A percentile compares a stretch with the other conserved stretches of the same genome.
Conservation (phyloP, 2,113 vertebrate genomes). For the Vidua chalybeata region DNA sequence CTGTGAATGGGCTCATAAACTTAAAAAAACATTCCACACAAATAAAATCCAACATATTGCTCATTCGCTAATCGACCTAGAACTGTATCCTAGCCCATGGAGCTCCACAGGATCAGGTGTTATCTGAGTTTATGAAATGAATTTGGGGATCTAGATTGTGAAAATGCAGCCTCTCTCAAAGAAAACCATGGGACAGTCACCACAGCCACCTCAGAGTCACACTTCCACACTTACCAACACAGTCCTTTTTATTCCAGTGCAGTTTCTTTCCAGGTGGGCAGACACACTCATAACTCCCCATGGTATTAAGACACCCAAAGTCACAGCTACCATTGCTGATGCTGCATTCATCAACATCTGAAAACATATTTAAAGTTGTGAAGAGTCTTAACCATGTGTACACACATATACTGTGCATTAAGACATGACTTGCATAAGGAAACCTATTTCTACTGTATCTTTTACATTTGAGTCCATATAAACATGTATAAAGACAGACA, state of each 20-base stretch:
- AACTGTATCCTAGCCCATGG: not conserved
- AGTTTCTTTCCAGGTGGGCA: constrained; percentile 87
- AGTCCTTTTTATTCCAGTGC: constrained; percentile 97
- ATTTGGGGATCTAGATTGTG: not conserved
- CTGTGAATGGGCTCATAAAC: not conserved
- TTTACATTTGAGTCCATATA: not conserved
- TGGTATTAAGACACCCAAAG: constrained; percentile 85
- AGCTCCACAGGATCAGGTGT: not conserved
- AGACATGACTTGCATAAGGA: not conserved
- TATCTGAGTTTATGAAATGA: not conserved
- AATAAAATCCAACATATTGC: not conserved
- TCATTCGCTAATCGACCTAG: not conserved
- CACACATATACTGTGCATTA: not conserved
- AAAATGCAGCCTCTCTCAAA: not conserved
- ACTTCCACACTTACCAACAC: constrained; percentile 79
- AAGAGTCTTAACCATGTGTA: not conserved
- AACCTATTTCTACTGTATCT: not conserved
- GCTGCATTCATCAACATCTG: constrained; percentile 94
- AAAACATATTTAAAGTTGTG: not conserved
- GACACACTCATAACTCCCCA: constrained; percentile 88
- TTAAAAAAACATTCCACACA: not conserved
- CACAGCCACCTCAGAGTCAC: not conserved
- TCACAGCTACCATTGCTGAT: constrained; percentile 89
- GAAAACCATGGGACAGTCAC: not conserved
- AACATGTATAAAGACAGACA: not conserved